phyloP scores from a whole-genome alignment of 1,140 invertebrate genomes.

The Trigoniulus corallinus region DNA sequence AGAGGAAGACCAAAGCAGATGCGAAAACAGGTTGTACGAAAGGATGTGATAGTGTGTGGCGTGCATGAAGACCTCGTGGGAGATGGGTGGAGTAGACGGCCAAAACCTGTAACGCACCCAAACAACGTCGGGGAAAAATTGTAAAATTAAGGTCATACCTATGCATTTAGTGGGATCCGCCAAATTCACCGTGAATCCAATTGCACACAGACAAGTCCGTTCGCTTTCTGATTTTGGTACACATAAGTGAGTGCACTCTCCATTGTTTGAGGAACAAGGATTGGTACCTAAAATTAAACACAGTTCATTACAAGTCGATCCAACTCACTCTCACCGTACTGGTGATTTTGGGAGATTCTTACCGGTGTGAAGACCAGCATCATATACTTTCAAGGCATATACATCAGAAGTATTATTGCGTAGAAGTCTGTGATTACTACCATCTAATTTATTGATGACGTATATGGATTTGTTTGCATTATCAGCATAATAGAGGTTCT shows the following conservation, averaged over 20 bases:
- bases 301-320: neutral
- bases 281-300: constrained; percentile 21
- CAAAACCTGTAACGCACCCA: too few species aligned
- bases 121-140: too few species aligned
- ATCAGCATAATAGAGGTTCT: constrained; percentile 40
- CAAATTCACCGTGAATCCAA: constrained; percentile 43
- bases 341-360: neutral
- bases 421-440: constrained; percentile 25
- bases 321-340: neutral
- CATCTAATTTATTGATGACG: constrained; percentile 33
- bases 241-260: constrained; percentile 60
- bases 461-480: constrained; percentile 36
- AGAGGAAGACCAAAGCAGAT: too few species aligned
- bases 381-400: constrained; percentile 49
- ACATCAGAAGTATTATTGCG: constrained; percentile 46
- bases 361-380: constrained; percentile 38
- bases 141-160: constrained; percentile 20
- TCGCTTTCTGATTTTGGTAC: constrained; percentile 38
- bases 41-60: too few species aligned
- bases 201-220: constrained; percentile 52
- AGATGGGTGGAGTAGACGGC: too few species aligned
- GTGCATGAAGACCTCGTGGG: too few species aligned
- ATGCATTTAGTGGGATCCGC: constrained; percentile 31
- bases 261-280: constrained; percentile 33
- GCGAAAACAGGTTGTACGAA: too few species aligned